A percentile compares a stretch with the other conserved stretches of the same genome.
phyloP scores from a whole-genome alignment of 2,113 vertebrate species.

The Dryoscopus gambensis region DNA sequence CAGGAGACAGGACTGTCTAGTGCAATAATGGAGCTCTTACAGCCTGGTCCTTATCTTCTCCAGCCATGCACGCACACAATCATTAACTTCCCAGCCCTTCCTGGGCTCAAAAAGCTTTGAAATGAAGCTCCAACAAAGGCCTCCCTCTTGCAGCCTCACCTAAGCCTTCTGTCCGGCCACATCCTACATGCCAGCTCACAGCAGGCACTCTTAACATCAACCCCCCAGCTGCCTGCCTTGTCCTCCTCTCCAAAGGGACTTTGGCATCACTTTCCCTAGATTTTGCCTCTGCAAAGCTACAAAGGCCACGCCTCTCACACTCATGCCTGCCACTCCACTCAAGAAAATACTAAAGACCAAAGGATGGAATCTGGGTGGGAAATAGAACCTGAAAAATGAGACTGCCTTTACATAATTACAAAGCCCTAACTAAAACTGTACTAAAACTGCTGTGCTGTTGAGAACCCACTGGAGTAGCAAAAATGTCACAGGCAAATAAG shows the following conservation, averaged over 20 bases:
- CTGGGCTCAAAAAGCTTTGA: neutral
- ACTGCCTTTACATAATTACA: neutral
- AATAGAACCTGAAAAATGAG: neutral
- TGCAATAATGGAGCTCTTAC: neutral
- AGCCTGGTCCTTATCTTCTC: neutral
- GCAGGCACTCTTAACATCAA: neutral
- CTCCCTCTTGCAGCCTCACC: neutral
- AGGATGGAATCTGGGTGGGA: neutral
- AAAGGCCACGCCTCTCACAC: neutral
- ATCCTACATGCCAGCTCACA: neutral
- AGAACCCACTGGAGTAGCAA: neutral
- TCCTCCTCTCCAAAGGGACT: neutral
- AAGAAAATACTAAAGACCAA: neutral
- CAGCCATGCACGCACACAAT: neutral
- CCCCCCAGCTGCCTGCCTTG: neutral
- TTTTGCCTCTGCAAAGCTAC: neutral
- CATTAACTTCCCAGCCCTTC: neutral
- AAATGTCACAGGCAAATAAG: neutral
- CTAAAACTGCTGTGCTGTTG: neutral
- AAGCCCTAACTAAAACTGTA: neutral
- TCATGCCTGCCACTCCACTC: neutral
- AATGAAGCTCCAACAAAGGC: neutral
- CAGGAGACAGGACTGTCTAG: neutral
- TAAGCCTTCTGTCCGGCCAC: neutral
- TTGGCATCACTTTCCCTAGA: fast-evolving